Conservation (phyloP, 2,113 vertebrate species). For the Athene noctua region DNA sequence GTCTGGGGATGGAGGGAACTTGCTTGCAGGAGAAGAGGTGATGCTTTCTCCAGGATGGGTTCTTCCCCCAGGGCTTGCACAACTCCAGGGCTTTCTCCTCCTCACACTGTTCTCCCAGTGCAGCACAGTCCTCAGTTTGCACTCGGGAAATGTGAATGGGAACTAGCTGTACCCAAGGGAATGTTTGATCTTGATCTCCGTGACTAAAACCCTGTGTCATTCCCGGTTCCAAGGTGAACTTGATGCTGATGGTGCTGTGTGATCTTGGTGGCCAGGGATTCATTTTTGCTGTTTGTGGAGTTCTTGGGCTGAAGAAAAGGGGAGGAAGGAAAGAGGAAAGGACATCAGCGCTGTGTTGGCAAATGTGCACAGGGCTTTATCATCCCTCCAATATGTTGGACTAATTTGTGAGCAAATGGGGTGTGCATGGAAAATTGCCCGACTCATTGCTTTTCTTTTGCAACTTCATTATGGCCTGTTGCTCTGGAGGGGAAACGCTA, state of each 20-base stretch:
- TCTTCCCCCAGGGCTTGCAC: background rate
- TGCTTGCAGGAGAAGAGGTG: background rate
- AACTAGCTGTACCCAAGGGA: background rate
- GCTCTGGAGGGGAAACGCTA: background rate
- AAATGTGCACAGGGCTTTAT: background rate
- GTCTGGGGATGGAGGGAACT: background rate
- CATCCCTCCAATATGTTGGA: background rate
- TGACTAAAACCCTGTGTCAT: background rate
- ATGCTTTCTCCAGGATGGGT: background rate
- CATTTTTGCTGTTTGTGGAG: background rate
- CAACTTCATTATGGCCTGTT: background rate
- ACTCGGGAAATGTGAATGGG: background rate
- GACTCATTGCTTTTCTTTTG: background rate
- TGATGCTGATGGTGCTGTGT: background rate
- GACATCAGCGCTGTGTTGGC: background rate
- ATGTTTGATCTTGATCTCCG: background rate
- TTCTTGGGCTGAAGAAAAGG: background rate
- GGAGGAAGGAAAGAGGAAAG: background rate
- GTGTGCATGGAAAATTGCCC: background rate
- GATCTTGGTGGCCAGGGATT: background rate
- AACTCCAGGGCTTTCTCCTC: background rate
- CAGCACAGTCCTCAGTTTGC: background rate
- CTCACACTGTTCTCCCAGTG: rapidly evolving
- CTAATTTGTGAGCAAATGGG: background rate
- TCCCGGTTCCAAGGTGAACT: background rate